Percentiles rank a stretch among this genome's conserved stretches.
Evolutionary conservation across 2,888 invertebrate species (phyloP).

Genomic region (Orgyia antiqua): DNA sequence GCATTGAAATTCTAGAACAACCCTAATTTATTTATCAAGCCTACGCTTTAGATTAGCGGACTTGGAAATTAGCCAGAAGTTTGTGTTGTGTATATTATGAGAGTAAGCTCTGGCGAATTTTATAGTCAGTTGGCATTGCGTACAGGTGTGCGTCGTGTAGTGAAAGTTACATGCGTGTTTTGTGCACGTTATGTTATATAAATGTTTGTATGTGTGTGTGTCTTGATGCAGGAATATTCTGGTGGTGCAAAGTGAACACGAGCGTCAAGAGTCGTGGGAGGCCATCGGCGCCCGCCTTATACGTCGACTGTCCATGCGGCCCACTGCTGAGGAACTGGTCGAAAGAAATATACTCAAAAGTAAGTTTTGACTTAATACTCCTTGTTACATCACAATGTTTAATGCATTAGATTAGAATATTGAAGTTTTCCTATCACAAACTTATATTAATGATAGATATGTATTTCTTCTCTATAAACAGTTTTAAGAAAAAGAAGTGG

Average conservation of each 20-base stretch:
- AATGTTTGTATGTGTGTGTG: conserved; percentile 20
- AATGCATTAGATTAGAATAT: too few relatives aligned
- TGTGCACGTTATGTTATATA: conserved; percentile 48
- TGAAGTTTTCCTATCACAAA: too few relatives aligned
- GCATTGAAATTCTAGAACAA: conserved; percentile 16
- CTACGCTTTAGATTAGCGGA: conserved; percentile 36
- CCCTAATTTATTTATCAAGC: conserved; percentile 44
- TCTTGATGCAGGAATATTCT: conserved; percentile 86
- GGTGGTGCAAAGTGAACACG: conserved; percentile 93
- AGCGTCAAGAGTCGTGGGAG: conserved; percentile 94
- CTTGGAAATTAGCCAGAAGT: conserved; percentile 59
- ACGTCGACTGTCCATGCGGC: conserved; percentile 97
- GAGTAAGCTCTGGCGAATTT: conserved; percentile 55
- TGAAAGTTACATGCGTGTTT: conserved; percentile 40
- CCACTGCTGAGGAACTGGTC: conserved; percentile 97
- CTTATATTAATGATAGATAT: too few relatives aligned
- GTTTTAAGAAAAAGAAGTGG: too few relatives aligned
- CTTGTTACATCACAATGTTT: background rate
- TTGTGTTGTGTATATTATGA: conserved; percentile 52
- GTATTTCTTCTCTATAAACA: too few relatives aligned
- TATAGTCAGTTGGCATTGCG: conserved; percentile 46
- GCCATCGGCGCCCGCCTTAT: conserved; percentile 96
- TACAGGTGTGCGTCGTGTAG: conserved; percentile 30
- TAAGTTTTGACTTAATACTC: conserved; percentile 80
- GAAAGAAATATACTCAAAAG: conserved; percentile 98